Percentiles rank a stretch among this genome's conserved stretches.
phyloP scores from a whole-genome alignment of 2,113 vertebrate genomes.

The Nycticorax nycticorax region DNA sequence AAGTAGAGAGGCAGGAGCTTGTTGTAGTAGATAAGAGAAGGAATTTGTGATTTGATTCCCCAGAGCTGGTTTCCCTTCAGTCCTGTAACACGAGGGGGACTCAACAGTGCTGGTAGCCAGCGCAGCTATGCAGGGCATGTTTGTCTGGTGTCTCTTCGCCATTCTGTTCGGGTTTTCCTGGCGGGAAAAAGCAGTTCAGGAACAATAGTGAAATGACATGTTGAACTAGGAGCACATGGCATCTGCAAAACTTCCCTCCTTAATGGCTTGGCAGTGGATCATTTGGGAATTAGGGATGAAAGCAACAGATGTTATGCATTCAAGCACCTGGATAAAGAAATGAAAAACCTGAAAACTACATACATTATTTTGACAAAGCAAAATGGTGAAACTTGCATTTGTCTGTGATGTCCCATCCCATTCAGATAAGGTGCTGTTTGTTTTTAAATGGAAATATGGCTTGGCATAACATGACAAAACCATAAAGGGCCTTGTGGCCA shows the following conservation, averaged over 20 bases:
- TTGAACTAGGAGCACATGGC: neutral
- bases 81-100: neutral
- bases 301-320: conserved; percentile 53
- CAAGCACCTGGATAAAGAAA: conserved; percentile 58
- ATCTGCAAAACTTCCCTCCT: conserved; percentile 18
- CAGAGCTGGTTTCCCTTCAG: neutral
- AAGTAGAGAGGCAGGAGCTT: neutral
- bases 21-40: neutral
- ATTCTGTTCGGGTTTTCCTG: neutral
- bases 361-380: conserved; percentile 9
- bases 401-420: conserved; percentile 26
- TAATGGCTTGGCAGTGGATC: conserved; percentile 31
- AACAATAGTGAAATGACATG: neutral
- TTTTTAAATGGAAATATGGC: conserved; percentile 62
- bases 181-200: neutral
- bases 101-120: neutral
- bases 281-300: conserved; percentile 45
- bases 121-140: neutral
- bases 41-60: neutral
- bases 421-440: conserved; percentile 52
- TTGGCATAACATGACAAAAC: conserved; percentile 59
- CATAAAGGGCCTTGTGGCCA: conserved; percentile 12
- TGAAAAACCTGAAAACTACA: neutral
- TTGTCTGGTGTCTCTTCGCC: neutral
- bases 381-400: neutral